Percentiles rank a stretch among this genome's conserved stretches.
These are phyloP conservation scores for Piscicola geometra DNA, from an alignment of 2,888 invertebrate genomes.

Conservation along the genomic window DNA sequence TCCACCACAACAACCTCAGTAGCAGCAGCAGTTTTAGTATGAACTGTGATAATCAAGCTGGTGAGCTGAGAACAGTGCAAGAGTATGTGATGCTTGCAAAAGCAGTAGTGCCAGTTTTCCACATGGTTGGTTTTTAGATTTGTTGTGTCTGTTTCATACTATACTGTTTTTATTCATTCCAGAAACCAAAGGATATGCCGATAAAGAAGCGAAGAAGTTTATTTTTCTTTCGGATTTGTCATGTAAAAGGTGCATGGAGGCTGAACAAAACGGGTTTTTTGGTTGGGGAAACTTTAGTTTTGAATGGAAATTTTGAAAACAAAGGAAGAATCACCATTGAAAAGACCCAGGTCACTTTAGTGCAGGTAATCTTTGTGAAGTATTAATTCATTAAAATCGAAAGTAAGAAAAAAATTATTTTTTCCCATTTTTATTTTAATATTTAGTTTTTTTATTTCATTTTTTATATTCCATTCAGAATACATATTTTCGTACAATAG, in stretches of 20 bases:
- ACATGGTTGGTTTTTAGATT: neutral
- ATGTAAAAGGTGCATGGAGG: neutral
- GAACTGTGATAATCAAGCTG: too few relatives aligned
- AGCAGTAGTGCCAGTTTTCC: neutral
- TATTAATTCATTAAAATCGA: neutral
- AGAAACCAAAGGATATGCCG: neutral
- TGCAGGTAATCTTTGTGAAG: neutral
- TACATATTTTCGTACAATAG: neutral
- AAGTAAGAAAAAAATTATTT: too few relatives aligned
- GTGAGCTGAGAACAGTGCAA: neutral
- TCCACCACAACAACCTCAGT: too few relatives aligned
- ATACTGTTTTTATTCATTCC: too few relatives aligned
- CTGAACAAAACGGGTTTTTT: conserved; percentile 1
- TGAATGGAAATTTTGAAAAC: neutral
- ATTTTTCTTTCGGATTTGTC: neutral
- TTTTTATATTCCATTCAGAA: neutral
- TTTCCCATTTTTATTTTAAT: too few relatives aligned
- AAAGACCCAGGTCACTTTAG: neutral
- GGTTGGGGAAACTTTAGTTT: neutral
- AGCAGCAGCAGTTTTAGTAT: too few relatives aligned
- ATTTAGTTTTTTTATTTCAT: too few relatives aligned
- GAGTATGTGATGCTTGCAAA: neutral
- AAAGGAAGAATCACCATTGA: neutral
- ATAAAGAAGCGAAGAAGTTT: neutral
- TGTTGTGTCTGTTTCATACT: too few relatives aligned